Conservation (phyloP, 1,140 invertebrate species). For the Saccostrea echinata region DNA sequence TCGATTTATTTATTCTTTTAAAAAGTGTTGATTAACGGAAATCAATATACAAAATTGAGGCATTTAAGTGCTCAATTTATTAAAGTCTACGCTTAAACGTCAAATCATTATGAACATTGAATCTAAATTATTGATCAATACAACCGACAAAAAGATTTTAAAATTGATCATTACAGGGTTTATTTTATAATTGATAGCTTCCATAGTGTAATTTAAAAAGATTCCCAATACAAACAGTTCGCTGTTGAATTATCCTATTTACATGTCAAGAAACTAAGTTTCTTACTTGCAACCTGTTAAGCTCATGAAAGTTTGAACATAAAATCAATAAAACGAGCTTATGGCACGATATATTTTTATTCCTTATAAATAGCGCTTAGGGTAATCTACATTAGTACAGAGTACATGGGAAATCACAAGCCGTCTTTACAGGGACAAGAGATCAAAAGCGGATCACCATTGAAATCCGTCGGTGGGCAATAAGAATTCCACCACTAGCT, state of each 20-base stretch:
- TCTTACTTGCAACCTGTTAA: constrained; percentile 22
- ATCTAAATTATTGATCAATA: too few relatives aligned
- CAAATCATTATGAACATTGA: too few relatives aligned
- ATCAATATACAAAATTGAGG: too few relatives aligned
- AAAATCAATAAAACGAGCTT: constrained; percentile 1
- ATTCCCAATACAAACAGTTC: neutral
- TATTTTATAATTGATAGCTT: too few relatives aligned
- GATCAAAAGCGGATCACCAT: constrained; percentile 12
- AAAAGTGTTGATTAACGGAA: too few relatives aligned
- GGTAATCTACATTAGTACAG: neutral
- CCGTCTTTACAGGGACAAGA: neutral
- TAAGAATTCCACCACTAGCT: neutral
- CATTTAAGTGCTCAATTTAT: too few relatives aligned
- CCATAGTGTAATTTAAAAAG: too few relatives aligned
- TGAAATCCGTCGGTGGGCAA: constrained; percentile 22
- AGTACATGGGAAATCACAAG: constrained; percentile 25
- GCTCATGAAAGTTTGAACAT: constrained; percentile 9
- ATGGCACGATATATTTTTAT: constrained; percentile 13
- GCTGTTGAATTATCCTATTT: neutral
- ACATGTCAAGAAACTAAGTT: neutral
- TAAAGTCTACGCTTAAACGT: too few relatives aligned
- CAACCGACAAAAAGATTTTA: too few relatives aligned
- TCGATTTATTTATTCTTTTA: too few relatives aligned
- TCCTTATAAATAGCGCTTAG: constrained; percentile 25
- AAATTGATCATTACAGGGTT: too few relatives aligned